These are phyloP conservation scores for Spinibarbus caldwelli DNA, from an alignment of 2,797 vertebrate species.

Conservation along the genomic window DNA sequence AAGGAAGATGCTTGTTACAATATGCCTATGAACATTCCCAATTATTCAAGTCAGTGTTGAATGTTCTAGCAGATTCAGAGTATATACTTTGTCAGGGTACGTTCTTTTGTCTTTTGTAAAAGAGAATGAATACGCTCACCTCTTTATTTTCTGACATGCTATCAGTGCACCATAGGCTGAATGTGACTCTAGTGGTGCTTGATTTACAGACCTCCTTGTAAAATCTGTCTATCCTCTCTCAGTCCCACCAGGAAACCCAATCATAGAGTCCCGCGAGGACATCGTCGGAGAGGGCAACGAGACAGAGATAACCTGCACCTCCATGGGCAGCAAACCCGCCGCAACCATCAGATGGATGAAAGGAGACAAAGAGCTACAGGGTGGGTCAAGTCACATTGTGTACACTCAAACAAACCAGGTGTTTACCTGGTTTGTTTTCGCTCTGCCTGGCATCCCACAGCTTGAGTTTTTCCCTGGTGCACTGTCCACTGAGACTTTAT, in stretches of 20 bases:
- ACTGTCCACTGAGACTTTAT: background rate
- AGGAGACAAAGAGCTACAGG: slow-evolving; percentile 75
- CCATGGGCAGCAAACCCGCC: slow-evolving; percentile 94
- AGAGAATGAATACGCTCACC: background rate
- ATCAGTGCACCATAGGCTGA: background rate
- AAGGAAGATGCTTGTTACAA: background rate
- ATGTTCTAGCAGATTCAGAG: background rate
- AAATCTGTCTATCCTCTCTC: slow-evolving; percentile 34
- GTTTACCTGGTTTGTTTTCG: background rate
- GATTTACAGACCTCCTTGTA: slow-evolving; percentile 23
- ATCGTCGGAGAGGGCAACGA: slow-evolving; percentile 92
- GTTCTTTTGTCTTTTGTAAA: background rate
- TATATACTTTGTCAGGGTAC: background rate
- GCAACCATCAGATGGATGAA: slow-evolving; percentile 97
- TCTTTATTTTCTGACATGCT: background rate
- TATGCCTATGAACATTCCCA: background rate
- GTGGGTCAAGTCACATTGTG: slow-evolving; percentile 47
- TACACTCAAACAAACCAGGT: slow-evolving; percentile 10
- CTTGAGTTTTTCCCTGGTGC: background rate
- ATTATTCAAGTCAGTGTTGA: slow-evolving; percentile 1
- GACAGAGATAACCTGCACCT: slow-evolving; percentile 95
- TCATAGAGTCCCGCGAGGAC: slow-evolving; percentile 93
- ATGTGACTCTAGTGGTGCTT: slow-evolving; percentile 9
- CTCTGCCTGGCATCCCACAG: background rate
- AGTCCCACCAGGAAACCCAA: slow-evolving; percentile 79